These are phyloP conservation scores for Alviniconcha marisindica DNA, from an alignment of 1,140 invertebrate species.

Conservation along the genomic window DNA sequence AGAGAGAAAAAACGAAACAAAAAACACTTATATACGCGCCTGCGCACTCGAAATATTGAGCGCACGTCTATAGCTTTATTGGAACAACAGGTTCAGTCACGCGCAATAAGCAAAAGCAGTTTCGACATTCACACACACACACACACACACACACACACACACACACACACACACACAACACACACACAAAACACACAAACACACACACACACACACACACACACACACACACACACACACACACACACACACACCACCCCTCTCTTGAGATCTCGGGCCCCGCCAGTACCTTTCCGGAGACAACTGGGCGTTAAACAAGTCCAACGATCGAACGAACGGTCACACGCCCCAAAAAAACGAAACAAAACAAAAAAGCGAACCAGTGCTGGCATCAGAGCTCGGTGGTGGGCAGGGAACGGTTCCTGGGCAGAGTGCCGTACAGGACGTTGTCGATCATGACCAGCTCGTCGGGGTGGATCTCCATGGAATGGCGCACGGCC, in stretches of 20 bases:
- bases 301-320: neutral
- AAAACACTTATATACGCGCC: too few species aligned
- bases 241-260: neutral
- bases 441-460: conserved; percentile 37
- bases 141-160: neutral
- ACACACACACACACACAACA: neutral
- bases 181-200: neutral
- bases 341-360: too few species aligned
- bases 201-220: conserved; percentile 1
- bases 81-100: too few species aligned
- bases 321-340: neutral
- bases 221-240: conserved; percentile 11
- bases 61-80: too few species aligned
- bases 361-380: neutral
- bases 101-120: too few species aligned
- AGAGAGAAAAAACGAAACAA: too few species aligned
- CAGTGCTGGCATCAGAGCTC: conserved; percentile 1
- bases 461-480: conserved; percentile 34
- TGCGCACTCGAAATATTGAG: too few species aligned
- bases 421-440: conserved; percentile 36
- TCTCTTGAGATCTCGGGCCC: neutral
- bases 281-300: neutral
- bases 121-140: conserved; percentile 11
- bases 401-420: conserved; percentile 31
- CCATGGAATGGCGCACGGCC: conserved; percentile 31